Conservation (phyloP, 2,888 invertebrate species). For the Aleiodes leptofemur region DNA sequence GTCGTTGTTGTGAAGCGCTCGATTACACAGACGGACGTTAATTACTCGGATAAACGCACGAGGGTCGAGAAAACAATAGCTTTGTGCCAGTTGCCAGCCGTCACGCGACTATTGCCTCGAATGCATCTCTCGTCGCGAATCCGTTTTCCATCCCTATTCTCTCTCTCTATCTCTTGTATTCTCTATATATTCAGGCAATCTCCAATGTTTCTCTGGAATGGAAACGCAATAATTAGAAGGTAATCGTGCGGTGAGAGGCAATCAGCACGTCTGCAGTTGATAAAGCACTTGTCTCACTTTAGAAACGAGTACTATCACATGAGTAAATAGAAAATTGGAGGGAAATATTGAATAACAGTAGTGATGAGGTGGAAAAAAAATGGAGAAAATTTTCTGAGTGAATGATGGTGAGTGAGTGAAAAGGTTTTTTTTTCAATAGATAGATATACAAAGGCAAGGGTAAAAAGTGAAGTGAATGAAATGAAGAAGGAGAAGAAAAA, state of each 20-base stretch:
- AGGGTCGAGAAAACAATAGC: conserved; percentile 67
- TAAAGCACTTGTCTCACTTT: conserved; percentile 41
- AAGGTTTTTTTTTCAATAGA: conserved; percentile 23
- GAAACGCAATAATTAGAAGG: conserved; percentile 66
- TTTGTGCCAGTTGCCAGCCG: conserved; percentile 64
- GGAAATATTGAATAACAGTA: conserved; percentile 47
- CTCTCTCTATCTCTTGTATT: conserved; percentile 2
- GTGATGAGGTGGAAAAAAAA: conserved; percentile 15
- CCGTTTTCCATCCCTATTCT: background rate
- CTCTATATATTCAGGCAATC: conserved; percentile 6
- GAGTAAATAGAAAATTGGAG: conserved; percentile 46
- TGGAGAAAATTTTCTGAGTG: background rate
- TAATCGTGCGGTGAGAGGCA: conserved; percentile 58
- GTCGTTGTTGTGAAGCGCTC: conserved; percentile 53
- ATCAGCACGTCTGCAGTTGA: conserved; percentile 44
- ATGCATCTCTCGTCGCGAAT: conserved; percentile 49
- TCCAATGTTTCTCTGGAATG: conserved; percentile 40
- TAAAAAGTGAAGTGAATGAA: conserved; percentile 47
- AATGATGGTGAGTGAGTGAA: background rate
- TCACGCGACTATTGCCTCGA: conserved; percentile 67
- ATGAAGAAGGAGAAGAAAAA: conserved; percentile 33
- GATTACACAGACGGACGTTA: conserved; percentile 64
- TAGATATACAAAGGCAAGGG: conserved; percentile 29
- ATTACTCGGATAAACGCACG: conserved; percentile 64
- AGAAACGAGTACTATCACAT: conserved; percentile 37